Conservation (phyloP, 23 tunicate species). For the Aplidium turbinatum region DNA sequence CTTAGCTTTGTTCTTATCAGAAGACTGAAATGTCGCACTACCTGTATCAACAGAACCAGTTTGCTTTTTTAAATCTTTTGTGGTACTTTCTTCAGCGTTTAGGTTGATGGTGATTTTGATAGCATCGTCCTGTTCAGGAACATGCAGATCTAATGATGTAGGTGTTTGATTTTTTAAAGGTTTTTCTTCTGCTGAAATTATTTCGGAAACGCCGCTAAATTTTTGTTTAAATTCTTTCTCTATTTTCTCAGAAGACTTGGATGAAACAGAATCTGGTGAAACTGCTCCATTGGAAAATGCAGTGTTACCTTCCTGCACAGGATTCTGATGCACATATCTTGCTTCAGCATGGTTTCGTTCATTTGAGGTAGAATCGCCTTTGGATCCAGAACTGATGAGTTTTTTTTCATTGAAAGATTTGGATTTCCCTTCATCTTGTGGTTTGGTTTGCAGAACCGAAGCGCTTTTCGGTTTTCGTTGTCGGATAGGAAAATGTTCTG, state of each 20-base stretch:
- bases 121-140: constrained; percentile 74
- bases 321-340: background rate
- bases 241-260: background rate
- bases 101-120: constrained; percentile 55
- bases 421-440: background rate
- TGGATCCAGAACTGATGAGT: background rate
- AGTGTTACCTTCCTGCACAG: background rate
- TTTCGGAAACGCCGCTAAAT: background rate
- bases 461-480: background rate
- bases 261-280: background rate
- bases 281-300: constrained; percentile 1
- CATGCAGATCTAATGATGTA: constrained; percentile 44
- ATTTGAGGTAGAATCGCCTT: background rate
- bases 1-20: constrained; percentile 13
- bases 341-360: background rate
- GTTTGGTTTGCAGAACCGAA: background rate
- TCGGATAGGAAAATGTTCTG: constrained; percentile 21
- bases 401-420: background rate
- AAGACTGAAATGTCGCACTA: too few species aligned
- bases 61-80: background rate
- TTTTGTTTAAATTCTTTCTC: background rate
- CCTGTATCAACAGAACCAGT: background rate
- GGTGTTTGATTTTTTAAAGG: too few species aligned
- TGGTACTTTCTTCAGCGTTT: constrained; percentile 1
- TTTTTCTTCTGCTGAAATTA: background rate